A percentile compares a stretch with the other conserved stretches of the same genome.
Conservation (phyloP, 53 echinoderm and acorn worm genomes). For the Echinarachnius parma region DNA sequence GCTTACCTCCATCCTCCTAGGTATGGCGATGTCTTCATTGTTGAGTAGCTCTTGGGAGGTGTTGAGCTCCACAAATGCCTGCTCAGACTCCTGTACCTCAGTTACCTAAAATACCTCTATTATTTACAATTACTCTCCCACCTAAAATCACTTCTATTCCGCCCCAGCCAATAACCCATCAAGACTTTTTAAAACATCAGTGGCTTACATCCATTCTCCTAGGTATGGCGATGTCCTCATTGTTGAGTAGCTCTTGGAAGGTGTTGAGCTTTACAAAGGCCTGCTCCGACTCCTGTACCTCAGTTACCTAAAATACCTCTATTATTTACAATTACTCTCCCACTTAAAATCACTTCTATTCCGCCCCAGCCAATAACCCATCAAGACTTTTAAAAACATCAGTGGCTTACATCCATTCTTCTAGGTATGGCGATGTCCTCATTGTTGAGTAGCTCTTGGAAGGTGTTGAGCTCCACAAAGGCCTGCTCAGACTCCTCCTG, state of each 20-base stretch:
- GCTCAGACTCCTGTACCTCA: no score
- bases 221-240: slow-evolving; percentile 83
- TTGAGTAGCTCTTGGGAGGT: slow-evolving; percentile 81
- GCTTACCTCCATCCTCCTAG: slow-evolving; percentile 89
- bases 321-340: no score
- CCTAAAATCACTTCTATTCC: no score
- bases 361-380: no score
- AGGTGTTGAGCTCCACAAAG: slow-evolving; percentile 76
- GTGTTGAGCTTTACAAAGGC: slow-evolving; percentile 72
- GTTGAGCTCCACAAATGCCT: slow-evolving; percentile 69
- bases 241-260: slow-evolving; percentile 77
- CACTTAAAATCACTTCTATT: no score
- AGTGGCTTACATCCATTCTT: slow-evolving; percentile 88
- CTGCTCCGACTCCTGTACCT: slow-evolving; percentile 69
- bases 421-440: slow-evolving; percentile 85
- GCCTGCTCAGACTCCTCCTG: slow-evolving; percentile 72
- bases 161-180: no score
- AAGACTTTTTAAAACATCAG: no score
- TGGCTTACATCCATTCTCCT: slow-evolving; percentile 89
- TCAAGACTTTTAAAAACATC: no score
- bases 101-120: no score
- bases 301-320: no score
- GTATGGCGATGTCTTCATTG: slow-evolving; percentile 84
- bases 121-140: no score
- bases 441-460: slow-evolving; percentile 76